Percentiles rank a stretch among this genome's conserved stretches.
phyloP scores from a whole-genome alignment of 2,888 invertebrate species.

The Pycnomerus fuliginosus region DNA sequence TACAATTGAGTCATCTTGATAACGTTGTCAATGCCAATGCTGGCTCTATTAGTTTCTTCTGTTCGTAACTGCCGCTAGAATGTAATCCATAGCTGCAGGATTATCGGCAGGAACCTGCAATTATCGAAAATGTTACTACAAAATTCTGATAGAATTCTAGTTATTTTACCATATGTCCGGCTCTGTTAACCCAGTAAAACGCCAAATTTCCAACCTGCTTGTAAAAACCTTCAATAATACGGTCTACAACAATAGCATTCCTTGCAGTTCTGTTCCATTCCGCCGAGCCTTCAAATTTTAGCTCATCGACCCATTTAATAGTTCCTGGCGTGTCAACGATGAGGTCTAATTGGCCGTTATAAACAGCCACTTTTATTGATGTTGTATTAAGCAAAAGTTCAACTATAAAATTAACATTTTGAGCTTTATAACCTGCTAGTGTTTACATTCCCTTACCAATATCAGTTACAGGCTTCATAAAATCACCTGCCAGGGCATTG shows the following conservation, averaged over 20 bases:
- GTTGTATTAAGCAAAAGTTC: constrained; percentile 69
- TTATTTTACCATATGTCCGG: constrained; percentile 72
- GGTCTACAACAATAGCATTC: constrained; percentile 60
- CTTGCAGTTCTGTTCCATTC: constrained; percentile 60
- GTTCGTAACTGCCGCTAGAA: too few relatives aligned
- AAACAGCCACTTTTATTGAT: constrained; percentile 66
- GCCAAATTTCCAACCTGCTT: constrained; percentile 68
- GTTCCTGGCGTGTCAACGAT: constrained; percentile 70
- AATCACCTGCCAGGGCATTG: constrained; percentile 60
- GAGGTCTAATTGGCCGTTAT: constrained; percentile 80
- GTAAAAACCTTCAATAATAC: constrained; percentile 69
- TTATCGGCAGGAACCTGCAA: constrained; percentile 16
- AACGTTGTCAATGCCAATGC: too few relatives aligned
- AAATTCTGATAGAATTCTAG: background rate
- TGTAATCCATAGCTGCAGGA: constrained; percentile 15
- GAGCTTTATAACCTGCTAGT: background rate
- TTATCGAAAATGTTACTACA: background rate
- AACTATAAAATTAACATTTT: constrained; percentile 49
- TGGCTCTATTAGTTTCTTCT: too few relatives aligned
- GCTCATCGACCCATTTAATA: constrained; percentile 66
- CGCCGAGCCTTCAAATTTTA: constrained; percentile 55
- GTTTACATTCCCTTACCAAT: constrained; percentile 54
- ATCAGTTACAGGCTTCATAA: constrained; percentile 69
- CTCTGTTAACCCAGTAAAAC: constrained; percentile 76
- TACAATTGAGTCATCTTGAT: too few relatives aligned